Evolutionary conservation across 1,140 invertebrate genomes (phyloP), one percentile per base, ranked within the genome.

Genomic region (Drosophila sulfurigaster): DNA sequence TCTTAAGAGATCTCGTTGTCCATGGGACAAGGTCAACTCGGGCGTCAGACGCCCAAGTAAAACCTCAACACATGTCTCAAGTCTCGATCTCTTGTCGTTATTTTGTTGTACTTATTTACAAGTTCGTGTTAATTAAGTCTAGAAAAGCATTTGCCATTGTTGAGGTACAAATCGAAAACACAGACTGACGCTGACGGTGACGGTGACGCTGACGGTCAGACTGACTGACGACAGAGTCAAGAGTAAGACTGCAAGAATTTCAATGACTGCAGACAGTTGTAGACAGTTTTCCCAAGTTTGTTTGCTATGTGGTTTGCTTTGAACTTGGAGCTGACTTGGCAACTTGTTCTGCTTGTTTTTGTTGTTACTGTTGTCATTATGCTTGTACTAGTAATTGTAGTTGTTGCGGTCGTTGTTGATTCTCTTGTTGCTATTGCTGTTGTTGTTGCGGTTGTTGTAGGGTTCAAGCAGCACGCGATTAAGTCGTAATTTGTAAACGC

Each of bases 401-500:
- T 70, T 70, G 45, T 54, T 38, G 45, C 11, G 35, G 35, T 38
- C 32, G 32, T 20, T 43, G 69, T 69, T 67, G 65, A 25, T 25
- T 25, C 43, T 38, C 58, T 51, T 41, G 10, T 56, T 69, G 74
- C 41, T 25, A 30, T 73, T 68, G 35, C 32, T 71, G 15, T 52
- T 30, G 32, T 51, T 57, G 59, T 54, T 68, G 43, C 41, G 45
- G 60, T 60, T 69, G 65, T 69, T 60, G 64, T 51, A 46, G 74
- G 68, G 78, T 74, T 82, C 80, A 82, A 80, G 69, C 80, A 82
- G 81, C 81, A 82, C 81, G 81, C 81, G 81, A 83, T 83, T 83
- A 83, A 83, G 81, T 72, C 80, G 81, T 85, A 79, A 83, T 82
- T 83, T 85, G 81, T 85, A 82, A 82, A 82, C 59, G 69, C 66